Percentiles rank a stretch among this genome's conserved stretches.
Conservation (phyloP, 92 coral and sea anemone species). For the Heteractis magnifica region DNA sequence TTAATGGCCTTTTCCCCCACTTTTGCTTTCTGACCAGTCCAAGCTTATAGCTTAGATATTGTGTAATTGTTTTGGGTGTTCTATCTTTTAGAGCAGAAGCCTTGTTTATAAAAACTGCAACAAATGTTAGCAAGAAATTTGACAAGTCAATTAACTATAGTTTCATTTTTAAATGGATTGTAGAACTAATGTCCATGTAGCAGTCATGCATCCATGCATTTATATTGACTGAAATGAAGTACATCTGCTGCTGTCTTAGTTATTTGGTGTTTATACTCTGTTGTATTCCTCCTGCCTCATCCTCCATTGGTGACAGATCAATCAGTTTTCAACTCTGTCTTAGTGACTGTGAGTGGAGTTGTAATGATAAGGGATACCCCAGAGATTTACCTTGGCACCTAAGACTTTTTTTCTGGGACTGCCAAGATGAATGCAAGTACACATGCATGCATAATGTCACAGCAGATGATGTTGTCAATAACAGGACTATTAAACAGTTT, state of each 20-base stretch:
- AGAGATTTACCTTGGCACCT: conserved; percentile 68
- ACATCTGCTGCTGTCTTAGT: neutral
- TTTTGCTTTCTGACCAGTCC: no score
- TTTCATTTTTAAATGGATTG: no score
- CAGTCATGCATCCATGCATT: no score
- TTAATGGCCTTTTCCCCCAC: no score
- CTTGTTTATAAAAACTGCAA: no score
- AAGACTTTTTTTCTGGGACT: conserved; percentile 79
- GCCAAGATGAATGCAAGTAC: conserved; percentile 94
- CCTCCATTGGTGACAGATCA: conserved; percentile 78
- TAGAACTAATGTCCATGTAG: no score
- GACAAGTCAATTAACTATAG: no score
- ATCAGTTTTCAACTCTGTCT: conserved; percentile 56
- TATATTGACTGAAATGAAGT: neutral
- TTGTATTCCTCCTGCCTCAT: conserved; percentile 9
- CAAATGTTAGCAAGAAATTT: no score
- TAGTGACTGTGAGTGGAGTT: conserved; percentile 38
- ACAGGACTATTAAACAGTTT: conserved; percentile 63
- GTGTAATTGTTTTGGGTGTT: no score
- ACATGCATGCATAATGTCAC: conserved; percentile 89
- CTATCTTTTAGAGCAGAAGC: no score
- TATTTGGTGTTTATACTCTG: neutral
- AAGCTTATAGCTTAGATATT: no score
- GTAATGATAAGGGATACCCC: conserved; percentile 70
- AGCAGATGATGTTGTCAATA: conserved; percentile 34